phyloP scores from a whole-genome alignment of 2,888 invertebrate species.

The Tryphoninae sp. region DNA sequence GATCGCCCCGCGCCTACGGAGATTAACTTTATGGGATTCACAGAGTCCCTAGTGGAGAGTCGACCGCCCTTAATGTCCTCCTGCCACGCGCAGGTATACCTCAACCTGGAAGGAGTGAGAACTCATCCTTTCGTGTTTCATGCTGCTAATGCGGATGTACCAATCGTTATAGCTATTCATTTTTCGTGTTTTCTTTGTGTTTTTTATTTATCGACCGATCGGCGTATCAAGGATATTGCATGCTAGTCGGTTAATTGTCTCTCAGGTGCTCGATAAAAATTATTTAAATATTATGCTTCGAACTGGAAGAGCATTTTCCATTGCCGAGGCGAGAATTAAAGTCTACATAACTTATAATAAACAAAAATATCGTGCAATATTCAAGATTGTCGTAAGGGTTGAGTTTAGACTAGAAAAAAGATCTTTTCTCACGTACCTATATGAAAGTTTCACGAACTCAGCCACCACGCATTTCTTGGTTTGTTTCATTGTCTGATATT shows the following conservation, averaged over 20 bases:
- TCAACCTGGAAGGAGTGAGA: neutral
- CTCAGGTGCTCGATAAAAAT: neutral
- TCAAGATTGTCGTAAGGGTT: constrained; percentile 9
- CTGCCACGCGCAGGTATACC: constrained; percentile 22
- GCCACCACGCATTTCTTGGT: neutral
- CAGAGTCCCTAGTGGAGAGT: neutral
- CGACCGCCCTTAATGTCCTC: constrained; percentile 17
- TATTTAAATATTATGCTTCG: neutral
- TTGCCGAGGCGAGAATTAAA: no score
- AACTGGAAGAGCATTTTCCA: no score
- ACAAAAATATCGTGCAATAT: constrained; percentile 9
- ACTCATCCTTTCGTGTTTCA: constrained; percentile 17
- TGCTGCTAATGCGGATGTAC: constrained; percentile 8
- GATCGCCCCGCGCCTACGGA: constrained; percentile 26
- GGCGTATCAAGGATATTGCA: neutral
- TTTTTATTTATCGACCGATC: neutral
- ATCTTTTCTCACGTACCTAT: neutral
- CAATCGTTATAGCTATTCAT: neutral
- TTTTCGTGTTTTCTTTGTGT: neutral
- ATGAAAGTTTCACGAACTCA: constrained; percentile 25
- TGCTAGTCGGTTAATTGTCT: neutral
- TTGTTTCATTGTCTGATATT: constrained; percentile 30
- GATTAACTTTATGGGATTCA: constrained; percentile 53
- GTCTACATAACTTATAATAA: no score
- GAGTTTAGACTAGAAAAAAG: constrained; percentile 1